Evolutionary conservation across 2,797 vertebrate species (phyloP).

Genomic region (Hydrolagus colliei): DNA sequence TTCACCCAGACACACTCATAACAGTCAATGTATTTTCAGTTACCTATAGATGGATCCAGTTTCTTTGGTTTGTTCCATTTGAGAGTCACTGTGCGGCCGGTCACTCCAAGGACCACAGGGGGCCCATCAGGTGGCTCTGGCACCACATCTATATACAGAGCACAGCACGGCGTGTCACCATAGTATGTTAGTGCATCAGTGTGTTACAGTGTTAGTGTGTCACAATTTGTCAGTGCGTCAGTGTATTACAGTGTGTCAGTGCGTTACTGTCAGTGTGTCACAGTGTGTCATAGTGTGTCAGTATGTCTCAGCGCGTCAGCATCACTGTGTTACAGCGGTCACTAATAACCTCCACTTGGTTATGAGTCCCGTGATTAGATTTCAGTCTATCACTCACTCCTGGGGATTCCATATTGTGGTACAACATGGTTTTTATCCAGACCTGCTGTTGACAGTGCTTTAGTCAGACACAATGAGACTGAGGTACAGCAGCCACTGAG

Average conservation of each 20-base stretch:
- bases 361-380: no score
- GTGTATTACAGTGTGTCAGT: neutral
- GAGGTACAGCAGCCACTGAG: no score
- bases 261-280: neutral
- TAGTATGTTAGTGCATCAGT: neutral
- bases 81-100: slow-evolving; percentile 76
- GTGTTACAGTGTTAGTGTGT: neutral
- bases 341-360: no score
- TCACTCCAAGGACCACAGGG: slow-evolving; percentile 72
- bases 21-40: slow-evolving; percentile 20
- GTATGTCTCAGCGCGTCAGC: neutral
- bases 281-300: neutral
- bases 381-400: no score
- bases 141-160: slow-evolving; percentile 71
- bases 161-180: slow-evolving; percentile 28
- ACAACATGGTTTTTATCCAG: no score
- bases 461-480: no score
- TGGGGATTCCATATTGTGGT: no score
- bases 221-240: neutral
- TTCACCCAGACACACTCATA: no score
- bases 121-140: slow-evolving; percentile 85
- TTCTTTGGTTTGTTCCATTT: slow-evolving; percentile 84
- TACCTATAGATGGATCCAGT: slow-evolving; percentile 88
- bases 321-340: no score
- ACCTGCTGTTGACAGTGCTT: no score